Percentiles rank a stretch among this genome's conserved stretches.
phyloP scores from a whole-genome alignment of 2,888 invertebrate genomes.

The Drosophila neotestacea region DNA sequence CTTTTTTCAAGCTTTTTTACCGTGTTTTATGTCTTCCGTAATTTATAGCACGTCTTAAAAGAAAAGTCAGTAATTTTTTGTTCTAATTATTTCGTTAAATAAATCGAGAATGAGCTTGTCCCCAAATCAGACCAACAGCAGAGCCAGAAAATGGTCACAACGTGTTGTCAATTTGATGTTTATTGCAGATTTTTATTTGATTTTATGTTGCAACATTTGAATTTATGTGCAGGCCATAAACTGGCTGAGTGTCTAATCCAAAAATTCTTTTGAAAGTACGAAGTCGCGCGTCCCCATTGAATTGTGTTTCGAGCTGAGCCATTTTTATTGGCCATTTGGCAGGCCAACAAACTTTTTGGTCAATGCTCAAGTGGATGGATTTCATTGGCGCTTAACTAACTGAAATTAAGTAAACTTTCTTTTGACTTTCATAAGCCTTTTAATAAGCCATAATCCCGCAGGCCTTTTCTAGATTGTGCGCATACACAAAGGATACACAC shows the following conservation, averaged over 20 bases:
- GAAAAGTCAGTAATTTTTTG: neutral
- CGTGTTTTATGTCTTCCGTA: neutral
- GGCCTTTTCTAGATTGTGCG: conserved; percentile 61
- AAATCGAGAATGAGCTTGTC: conserved; percentile 19
- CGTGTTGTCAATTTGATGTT: conserved; percentile 76
- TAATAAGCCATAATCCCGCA: conserved; percentile 78
- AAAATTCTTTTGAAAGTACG: conserved; percentile 71
- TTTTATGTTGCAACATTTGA: conserved; percentile 71
- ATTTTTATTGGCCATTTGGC: conserved; percentile 77
- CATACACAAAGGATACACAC: conserved; percentile 48
- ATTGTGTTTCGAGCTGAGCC: conserved; percentile 40
- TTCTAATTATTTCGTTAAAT: conserved; percentile 10
- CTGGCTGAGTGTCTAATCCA: conserved; percentile 59
- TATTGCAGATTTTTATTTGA: conserved; percentile 78
- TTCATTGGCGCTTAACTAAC: conserved; percentile 79
- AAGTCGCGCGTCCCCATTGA: conserved; percentile 45
- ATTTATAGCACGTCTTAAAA: neutral
- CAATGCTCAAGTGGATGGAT: conserved; percentile 78
- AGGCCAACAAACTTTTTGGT: conserved; percentile 62
- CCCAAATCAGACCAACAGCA: neutral
- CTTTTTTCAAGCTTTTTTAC: neutral
- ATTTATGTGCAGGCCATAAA: conserved; percentile 73
- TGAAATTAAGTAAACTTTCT: conserved; percentile 81
- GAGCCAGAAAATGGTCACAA: conserved; percentile 35
- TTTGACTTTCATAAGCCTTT: conserved; percentile 80